Conservation (phyloP, 2,888 invertebrate species). For the Argynnis bischoffii region DNA sequence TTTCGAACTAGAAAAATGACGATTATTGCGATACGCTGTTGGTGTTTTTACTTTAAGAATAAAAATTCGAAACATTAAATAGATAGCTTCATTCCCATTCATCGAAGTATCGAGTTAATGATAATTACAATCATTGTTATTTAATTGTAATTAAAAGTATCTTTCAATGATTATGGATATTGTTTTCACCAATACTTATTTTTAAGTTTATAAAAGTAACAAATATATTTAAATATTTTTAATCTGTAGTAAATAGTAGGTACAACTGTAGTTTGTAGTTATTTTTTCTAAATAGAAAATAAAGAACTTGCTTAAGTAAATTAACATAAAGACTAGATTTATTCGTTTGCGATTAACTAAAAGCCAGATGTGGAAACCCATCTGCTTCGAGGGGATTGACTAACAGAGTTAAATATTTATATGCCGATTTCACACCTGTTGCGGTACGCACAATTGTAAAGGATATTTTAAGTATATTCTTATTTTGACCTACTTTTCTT, state of each 20-base stretch:
- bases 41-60: too few species aligned
- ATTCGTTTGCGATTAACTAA: constrained; percentile 6
- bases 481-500: background rate
- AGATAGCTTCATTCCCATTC: too few species aligned
- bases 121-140: background rate
- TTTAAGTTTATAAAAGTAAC: background rate
- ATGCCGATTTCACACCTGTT: constrained; percentile 33
- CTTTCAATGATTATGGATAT: background rate
- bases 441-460: constrained; percentile 18
- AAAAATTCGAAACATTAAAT: too few species aligned
- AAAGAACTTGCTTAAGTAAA: background rate
- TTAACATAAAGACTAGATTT: constrained; percentile 6
- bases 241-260: too few species aligned
- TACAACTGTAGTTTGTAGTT: too few species aligned
- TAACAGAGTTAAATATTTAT: constrained; percentile 29
- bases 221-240: too few species aligned
- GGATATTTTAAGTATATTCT: constrained; percentile 1
- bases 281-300: background rate
- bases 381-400: constrained; percentile 32
- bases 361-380: constrained; percentile 33
- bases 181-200: too few species aligned
- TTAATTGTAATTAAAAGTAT: too few species aligned
- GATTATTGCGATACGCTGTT: too few species aligned
- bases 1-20: background rate
- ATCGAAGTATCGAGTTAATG: too few species aligned